phyloP scores from a whole-genome alignment of 1,140 invertebrate genomes.

The Paraescarpia echinospica region DNA sequence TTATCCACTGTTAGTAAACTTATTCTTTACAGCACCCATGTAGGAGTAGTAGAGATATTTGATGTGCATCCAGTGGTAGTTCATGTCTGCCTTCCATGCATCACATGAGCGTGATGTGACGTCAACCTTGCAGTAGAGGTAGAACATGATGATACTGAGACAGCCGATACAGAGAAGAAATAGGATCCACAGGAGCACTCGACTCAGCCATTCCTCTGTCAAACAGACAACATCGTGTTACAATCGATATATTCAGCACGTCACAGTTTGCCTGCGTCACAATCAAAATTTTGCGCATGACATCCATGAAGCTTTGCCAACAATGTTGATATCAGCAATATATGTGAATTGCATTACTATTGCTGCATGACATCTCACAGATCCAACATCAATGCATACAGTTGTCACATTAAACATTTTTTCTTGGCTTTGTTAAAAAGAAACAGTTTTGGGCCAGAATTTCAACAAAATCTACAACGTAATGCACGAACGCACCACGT shows the following conservation, averaged over 20 bases:
- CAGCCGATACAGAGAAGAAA: constrained; percentile 37
- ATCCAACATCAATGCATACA: no score
- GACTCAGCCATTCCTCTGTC: constrained; percentile 31
- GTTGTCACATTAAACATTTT: no score
- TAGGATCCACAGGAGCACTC: constrained; percentile 37
- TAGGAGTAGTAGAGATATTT: background rate
- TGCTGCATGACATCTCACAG: no score
- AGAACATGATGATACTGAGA: constrained; percentile 38
- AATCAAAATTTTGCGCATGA: no score
- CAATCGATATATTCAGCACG: background rate
- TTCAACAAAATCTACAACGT: no score
- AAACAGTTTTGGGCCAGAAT: no score
- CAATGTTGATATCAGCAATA: no score
- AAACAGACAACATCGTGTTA: constrained; percentile 26
- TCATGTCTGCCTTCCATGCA: constrained; percentile 24
- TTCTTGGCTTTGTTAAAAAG: no score
- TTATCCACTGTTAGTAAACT: background rate
- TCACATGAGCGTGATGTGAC: constrained; percentile 31
- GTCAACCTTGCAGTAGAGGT: constrained; percentile 40
- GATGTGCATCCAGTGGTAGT: constrained; percentile 22
- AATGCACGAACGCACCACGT: no score
- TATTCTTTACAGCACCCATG: background rate
- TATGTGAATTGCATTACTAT: no score
- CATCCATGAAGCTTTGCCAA: no score
- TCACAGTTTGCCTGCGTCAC: no score